Conservation (phyloP, 2,888 invertebrate species). For the Plebejus anna region DNA sequence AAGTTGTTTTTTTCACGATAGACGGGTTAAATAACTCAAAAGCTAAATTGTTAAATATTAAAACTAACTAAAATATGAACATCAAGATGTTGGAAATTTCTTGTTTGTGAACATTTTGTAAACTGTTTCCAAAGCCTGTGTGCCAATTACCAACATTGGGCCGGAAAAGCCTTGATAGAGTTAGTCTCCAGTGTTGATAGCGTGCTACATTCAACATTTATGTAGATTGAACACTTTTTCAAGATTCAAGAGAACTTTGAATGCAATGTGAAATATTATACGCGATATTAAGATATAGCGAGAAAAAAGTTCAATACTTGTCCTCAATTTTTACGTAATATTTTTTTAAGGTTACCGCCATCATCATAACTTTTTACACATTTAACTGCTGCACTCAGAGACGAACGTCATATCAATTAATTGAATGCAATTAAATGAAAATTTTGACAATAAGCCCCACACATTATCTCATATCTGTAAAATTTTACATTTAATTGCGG, state of each 20-base stretch:
- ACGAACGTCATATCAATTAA: no score
- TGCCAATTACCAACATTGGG: background rate
- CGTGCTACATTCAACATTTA: background rate
- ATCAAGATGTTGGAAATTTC: background rate
- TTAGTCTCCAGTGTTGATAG: background rate
- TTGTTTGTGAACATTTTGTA: background rate
- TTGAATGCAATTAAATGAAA: no score
- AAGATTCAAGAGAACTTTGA: background rate
- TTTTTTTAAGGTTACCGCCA: background rate
- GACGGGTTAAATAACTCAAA: background rate
- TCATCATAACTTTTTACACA: no score
- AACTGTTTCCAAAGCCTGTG: background rate
- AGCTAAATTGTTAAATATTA: background rate
- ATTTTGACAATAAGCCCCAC: no score
- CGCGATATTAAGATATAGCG: no score
- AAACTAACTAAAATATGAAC: background rate
- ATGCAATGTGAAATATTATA: background rate
- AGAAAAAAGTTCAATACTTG: no score
- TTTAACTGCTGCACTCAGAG: no score
- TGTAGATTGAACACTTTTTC: no score
- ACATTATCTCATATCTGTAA: no score
- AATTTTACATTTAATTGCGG: no score
- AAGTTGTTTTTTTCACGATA: no score
- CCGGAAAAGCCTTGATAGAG: background rate
- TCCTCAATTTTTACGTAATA: background rate